phyloP scores from a whole-genome alignment of 2,797 vertebrate genomes.

The Semotilus atromaculatus region DNA sequence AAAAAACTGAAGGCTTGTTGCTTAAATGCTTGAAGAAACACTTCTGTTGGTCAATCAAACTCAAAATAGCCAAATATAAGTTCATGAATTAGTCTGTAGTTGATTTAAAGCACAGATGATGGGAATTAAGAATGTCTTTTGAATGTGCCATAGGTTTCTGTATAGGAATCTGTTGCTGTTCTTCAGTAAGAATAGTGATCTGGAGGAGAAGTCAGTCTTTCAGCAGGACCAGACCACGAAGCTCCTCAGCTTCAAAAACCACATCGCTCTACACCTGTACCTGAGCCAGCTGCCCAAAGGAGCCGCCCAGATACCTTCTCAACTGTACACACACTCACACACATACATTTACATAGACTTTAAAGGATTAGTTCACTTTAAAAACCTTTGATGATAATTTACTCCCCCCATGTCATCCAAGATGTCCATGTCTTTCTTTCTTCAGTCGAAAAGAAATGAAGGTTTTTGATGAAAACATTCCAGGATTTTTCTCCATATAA shows the following conservation, averaged over 20 bases:
- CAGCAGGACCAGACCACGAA: constrained; percentile 76
- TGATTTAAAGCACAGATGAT: not conserved
- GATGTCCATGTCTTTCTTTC: too few species aligned
- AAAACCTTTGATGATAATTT: too few species aligned
- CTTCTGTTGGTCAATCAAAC: not conserved
- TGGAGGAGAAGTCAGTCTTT: constrained; percentile 88
- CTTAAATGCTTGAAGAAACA: too few species aligned
- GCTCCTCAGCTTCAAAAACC: constrained; percentile 85
- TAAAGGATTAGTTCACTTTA: too few species aligned
- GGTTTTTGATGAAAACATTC: too few species aligned
- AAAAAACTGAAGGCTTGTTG: not conserved
- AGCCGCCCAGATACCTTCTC: constrained; percentile 83
- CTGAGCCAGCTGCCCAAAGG: constrained; percentile 94
- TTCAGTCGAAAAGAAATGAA: too few species aligned
- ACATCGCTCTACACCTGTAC: constrained; percentile 85
- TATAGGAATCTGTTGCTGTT: constrained; percentile 92
- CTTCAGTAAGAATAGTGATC: constrained; percentile 82
- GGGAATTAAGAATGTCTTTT: constrained; percentile 12
- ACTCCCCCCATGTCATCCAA: too few species aligned
- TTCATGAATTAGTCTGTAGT: not conserved
- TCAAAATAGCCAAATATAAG: not conserved
- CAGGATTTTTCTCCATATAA: too few species aligned
- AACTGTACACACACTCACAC: constrained; percentile 70
- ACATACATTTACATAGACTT: not conserved
- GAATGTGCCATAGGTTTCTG: constrained; percentile 84